phyloP scores from a whole-genome alignment of 2,888 invertebrate species.

The Tachystola acroxantha region DNA sequence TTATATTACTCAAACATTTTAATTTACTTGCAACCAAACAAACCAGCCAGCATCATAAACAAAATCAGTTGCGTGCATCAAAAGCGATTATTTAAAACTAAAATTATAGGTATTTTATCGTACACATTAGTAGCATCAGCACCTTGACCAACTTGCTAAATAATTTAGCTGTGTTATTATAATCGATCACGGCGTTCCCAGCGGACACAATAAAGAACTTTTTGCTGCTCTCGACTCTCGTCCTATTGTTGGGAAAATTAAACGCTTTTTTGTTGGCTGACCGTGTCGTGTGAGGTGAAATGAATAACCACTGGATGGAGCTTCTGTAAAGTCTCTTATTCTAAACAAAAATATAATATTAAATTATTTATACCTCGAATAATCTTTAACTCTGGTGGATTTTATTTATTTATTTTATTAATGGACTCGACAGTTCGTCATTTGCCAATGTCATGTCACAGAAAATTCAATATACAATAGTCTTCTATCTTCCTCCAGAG shows the following conservation, averaged over 20 bases:
- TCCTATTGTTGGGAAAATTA: slow-evolving; percentile 29
- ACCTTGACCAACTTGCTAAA: slow-evolving; percentile 38
- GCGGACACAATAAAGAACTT: slow-evolving; percentile 29
- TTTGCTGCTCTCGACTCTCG: slow-evolving; percentile 30
- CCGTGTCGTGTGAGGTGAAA: background rate
- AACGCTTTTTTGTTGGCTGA: slow-evolving; percentile 13
- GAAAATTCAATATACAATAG: too few relatives aligned
- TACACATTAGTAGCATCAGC: slow-evolving; percentile 14
- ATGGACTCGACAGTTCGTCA: too few relatives aligned
- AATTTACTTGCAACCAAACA: too few relatives aligned
- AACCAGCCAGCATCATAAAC: background rate
- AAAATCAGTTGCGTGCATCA: slow-evolving; percentile 4
- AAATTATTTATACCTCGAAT: too few relatives aligned
- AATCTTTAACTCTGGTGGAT: too few relatives aligned
- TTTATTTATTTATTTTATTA: too few relatives aligned
- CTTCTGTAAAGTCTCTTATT: too few relatives aligned
- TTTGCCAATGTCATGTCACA: too few relatives aligned
- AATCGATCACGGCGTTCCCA: slow-evolving; percentile 27
- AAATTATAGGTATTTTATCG: slow-evolving; percentile 6
- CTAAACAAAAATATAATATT: too few relatives aligned
- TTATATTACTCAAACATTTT: too few relatives aligned
- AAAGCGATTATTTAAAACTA: slow-evolving; percentile 5
- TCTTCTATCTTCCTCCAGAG: too few relatives aligned
- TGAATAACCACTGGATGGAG: background rate
- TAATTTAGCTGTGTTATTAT: slow-evolving; percentile 22